Evolutionary conservation across 2,888 invertebrate species (phyloP), one percentile per base, ranked within the genome.

Genomic region (Myopa tessellatipennis): DNA sequence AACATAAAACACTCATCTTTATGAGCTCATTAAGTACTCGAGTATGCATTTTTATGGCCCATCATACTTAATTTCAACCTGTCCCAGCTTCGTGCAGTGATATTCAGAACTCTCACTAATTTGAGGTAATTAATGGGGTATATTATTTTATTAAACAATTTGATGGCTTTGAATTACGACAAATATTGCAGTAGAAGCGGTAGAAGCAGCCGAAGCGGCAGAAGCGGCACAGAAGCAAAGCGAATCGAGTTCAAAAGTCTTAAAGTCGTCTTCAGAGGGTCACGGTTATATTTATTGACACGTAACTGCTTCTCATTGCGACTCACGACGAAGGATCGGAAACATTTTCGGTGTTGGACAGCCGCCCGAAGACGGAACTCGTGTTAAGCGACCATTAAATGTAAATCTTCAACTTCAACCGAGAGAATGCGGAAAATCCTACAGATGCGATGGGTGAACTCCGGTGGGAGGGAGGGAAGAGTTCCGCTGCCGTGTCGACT

Each of bases 331-430:
- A n/a, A n/a, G 55, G 10, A 55, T 4, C 14, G 55, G 14, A n/a
- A 55, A n/a, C n/a, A n/a, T 55, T 55, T n/a, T n/a, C 55, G 55
- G 16, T 55, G 55, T 12, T n/a, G 55, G n/a, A 55, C 4, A n/a
- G 5, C 5, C n/a, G 16, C 55, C 5, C 16, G 4, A 6, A n/a
- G 55, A 55, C 14, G 55, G 55, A 45, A 45, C 60, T 26, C 16
- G 58, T n/a, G 71, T 58, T 58, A 58, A 58, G 58, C 71, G 55
- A 71, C 55, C 36, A 55, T 71, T 58, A 55, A 84, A 80, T 82
- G 78, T 77, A 80, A 79, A 82, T 65, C 80, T 81, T 80, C 76
- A 74, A 77, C 69, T 69, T 77, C 68, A 61, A 45, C 68, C 26
- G 55, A 55, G 5, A 16, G n/a, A 18, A 45, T 69, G 50, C 68